Base-by-base conservation (phyloP, 2,113 vertebrate genomes). In the Tragelaphus buxtoni region DNA sequence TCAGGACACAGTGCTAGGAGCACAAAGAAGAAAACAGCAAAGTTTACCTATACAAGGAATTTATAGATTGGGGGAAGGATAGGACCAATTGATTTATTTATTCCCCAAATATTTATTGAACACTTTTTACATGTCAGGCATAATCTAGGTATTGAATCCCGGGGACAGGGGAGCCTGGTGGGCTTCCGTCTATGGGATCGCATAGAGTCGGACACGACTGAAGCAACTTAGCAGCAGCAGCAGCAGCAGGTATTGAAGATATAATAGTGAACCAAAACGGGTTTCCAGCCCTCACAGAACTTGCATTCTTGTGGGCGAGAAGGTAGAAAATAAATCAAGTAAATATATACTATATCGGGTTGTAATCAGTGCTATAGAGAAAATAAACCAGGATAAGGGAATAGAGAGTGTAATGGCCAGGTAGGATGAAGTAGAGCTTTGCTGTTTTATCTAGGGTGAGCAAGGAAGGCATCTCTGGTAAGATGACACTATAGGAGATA, bases 401-500 rank as follows among this genome's bases (percentile, higher is more conserved):
- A 35, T 76, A 90, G 56, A 77, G 42, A 76, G 42, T 55, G 9
- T 56, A 82, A n/a, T 65, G 86, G 13, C 51, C 47, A 88, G 53
- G 16, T 61, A 63, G 35, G 6, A n/a, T 55, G 6, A n/a, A 53
- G 4, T 88, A 28, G 60, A 85, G 65, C 24, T 55, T 95, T 90
- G 12, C 10, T 88, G 4, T 77, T 87, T 77, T 84, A 69, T 72
- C 55, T 60, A 65, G 14, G 39, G 7, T 84, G 28, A 13, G 74
- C 60, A 85, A 22, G 35, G 17, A 91, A 91, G 35, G 35, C 35
- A 72, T 72, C 35, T 84, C 74, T 88, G 51, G 32, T 80, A 88
- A 88, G 11, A 69, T 93, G 88, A 80, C 49, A 49, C 91, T 93
- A 77, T 61, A 96, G n/a, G 28, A 96, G 17, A 77, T 82, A 95